Base-by-base conservation (phyloP, 2,888 invertebrate genomes). In the Serripes groenlandicus region DNA sequence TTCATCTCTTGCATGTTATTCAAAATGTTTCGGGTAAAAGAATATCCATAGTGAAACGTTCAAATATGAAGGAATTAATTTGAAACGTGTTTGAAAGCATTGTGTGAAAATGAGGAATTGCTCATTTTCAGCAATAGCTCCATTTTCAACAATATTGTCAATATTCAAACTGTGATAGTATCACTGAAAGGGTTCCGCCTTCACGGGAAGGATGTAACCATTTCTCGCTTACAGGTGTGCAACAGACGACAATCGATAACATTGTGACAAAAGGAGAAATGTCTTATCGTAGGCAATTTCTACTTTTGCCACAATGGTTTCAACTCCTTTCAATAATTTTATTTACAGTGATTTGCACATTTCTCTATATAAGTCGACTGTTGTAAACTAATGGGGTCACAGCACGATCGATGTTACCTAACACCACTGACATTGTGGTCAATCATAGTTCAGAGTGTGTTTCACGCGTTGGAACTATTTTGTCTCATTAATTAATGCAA, bases 51-150 rank as follows among this genome's bases (percentile, higher is more conserved):
- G 18, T 42, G 42, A 18, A 42, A 42, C 11, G 18, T 42, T 42
- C 42, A 42, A 9, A 9, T 11, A 11, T 9, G 18, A 42, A 42
- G 18, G 18, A 42, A 42, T 42, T 18, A 9, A 42, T 42, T 42
- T 42, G 5, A 26, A 5, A 42, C 9, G 15, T n/a, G 9, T 54
- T 26, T 2, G 26, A 62, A 62, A 62, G 32, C 32, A 32, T 30
- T 30, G 62, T 32, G 62, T 11, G 62, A 62, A 62, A 62, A 62
- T 30, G 32, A 28, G 62, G 32, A 32, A 62, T 21, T 32, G 62
- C 30, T 62, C 4, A 30, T 60, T 9, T 28, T 7, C 30, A 60
- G 30, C 60, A 60, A 28, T 23, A 9, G 23, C 60, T 26, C 60
- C 26, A 5, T 60, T 60, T 60, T 30, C 60, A 7, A 28, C 60